Base-by-base conservation (phyloP, 2,797 vertebrate genomes). In the Acanthurus tractus region DNA sequence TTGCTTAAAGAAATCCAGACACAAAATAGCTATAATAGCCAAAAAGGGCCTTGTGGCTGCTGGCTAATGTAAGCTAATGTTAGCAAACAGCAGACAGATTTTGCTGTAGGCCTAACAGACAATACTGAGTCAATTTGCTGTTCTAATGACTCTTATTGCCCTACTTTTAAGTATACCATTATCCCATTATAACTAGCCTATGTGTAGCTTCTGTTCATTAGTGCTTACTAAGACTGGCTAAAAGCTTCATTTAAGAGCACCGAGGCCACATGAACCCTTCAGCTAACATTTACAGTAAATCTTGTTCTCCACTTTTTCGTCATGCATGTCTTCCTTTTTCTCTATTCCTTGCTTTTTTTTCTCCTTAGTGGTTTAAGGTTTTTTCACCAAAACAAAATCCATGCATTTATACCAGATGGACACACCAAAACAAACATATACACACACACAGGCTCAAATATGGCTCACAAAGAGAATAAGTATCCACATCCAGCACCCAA, bases 361-460 rank as follows among this genome's bases (percentile, higher is more conserved):
- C 6, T 61, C 42, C 46, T 56, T 54, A 20, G 13, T 56, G 15
- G 40, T 75, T 62, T 72, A 40, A 44, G 74, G 68, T 22, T 70
- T 84, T 74, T 81, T 59, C 64, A 64, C 58, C 22, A 59, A 80
- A 65, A 70, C 36, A 59, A 29, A 77, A 74, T 44, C 53, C 45
- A 25, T 58, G 50, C 20, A 55, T 40, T 74, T 54, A 23, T 44
- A 59, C 22, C 55, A 57, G 45, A 82, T 78, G 70, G 29, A 67
- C 78, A 57, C 25, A 75, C 46, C 65, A 56, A 76, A 73, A 81
- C 76, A 79, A 66, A 72, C 44, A 36, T 1, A n/a, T 38, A 63
- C 36, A 48, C 54, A 63, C 36, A 44, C 54, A 57, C 8, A 59
- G 45, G 20, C 40, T n/a, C 49, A 54, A 44, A 66, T 58, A 63